Evolutionary conservation across 37 sponge, comb jelly and placozoan species (phyloP).

Genomic region (Hormiphora californensis): DNA sequence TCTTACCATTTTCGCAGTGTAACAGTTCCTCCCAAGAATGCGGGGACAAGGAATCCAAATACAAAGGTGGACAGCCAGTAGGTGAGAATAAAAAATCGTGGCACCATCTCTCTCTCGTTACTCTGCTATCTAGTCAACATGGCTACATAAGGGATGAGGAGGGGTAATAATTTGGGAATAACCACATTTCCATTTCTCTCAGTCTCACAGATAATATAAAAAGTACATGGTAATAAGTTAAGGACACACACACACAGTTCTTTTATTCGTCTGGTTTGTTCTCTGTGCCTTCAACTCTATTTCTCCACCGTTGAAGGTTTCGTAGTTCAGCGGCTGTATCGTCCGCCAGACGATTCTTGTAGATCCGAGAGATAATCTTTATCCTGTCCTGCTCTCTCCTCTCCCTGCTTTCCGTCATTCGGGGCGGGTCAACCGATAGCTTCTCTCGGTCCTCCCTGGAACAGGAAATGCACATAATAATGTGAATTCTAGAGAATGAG

Average conservation of each 20-base stretch:
- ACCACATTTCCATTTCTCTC: no score
- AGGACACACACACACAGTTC: no score
- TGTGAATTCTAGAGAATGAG: no score
- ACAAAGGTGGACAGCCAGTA: slow-evolving; percentile 54
- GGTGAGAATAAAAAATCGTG: slow-evolving; percentile 14
- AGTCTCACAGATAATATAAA: no score
- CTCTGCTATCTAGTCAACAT: no score
- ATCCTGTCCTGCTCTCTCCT: slow-evolving; percentile 33
- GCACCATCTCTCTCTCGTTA: no score
- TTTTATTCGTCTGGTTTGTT: no score
- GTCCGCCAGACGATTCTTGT: not conserved
- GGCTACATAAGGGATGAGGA: no score
- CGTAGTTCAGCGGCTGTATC: not conserved
- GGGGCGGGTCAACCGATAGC: not conserved
- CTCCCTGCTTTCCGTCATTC: slow-evolving; percentile 30
- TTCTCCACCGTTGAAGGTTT: not conserved
- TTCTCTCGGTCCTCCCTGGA: slow-evolving; percentile 40
- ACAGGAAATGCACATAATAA: no score
- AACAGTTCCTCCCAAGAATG: slow-evolving; percentile 16
- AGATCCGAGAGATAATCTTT: slow-evolving; percentile 19
- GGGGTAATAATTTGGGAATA: no score
- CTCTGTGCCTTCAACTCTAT: slow-evolving; percentile 11
- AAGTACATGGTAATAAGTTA: no score
- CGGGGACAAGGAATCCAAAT: slow-evolving; percentile 43
- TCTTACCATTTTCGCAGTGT: slow-evolving; percentile 42